These are phyloP conservation scores for Apeira syringaria DNA, from an alignment of 2,888 invertebrate genomes.

Conservation along the genomic window DNA sequence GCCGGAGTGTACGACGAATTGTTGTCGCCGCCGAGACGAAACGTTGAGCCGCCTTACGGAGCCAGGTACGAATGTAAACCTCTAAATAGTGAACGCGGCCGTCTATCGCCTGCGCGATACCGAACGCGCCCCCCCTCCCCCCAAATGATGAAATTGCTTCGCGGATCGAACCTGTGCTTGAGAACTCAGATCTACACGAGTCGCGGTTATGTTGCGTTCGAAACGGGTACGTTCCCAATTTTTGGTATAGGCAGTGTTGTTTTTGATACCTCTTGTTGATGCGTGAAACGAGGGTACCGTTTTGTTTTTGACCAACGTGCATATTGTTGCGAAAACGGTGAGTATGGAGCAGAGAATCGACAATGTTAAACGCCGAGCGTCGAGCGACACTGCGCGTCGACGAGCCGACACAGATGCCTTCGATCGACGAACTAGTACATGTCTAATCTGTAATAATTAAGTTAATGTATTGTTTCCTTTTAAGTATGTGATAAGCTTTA, in stretches of 20 bases:
- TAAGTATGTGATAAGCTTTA: neutral
- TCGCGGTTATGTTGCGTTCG: conserved; percentile 8
- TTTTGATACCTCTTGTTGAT: neutral
- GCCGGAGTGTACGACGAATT: conserved; percentile 77
- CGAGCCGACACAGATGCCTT: too few relatives aligned
- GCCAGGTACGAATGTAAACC: conserved; percentile 80
- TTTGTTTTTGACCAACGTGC: neutral
- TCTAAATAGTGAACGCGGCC: conserved; percentile 68
- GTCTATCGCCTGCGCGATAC: conserved; percentile 45
- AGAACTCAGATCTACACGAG: conserved; percentile 16
- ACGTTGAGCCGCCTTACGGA: conserved; percentile 77
- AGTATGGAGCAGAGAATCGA: conserved; percentile 7
- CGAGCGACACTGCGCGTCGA: neutral
- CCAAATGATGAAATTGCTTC: conserved; percentile 57
- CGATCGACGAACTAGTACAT: neutral
- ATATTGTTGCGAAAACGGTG: conserved; percentile 1
- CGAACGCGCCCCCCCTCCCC: conserved; percentile 46
- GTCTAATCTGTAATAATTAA: neutral
- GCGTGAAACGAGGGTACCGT: neutral
- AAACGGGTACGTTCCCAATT: conserved; percentile 4
- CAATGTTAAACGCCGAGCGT: neutral
- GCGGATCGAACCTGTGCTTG: conserved; percentile 63
- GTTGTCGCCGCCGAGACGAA: conserved; percentile 77
- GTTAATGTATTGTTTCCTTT: neutral
- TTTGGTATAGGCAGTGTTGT: conserved; percentile 5